Percentiles rank a stretch among this genome's conserved stretches.
Conservation (phyloP, 1,140 invertebrate species). For the Heterodera schachtii region DNA sequence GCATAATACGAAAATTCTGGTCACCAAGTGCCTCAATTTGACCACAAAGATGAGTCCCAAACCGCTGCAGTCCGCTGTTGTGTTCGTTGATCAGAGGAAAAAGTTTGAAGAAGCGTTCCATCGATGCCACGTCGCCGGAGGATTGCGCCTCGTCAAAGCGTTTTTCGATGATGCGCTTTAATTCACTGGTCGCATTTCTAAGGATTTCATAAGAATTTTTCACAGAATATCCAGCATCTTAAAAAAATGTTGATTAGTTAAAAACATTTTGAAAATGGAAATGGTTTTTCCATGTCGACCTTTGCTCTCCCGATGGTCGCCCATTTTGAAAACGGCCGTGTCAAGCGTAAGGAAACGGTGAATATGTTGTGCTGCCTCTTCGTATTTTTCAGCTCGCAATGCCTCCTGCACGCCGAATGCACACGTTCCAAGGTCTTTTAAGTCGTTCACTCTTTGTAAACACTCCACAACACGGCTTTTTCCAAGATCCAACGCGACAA, state of each 20-base stretch:
- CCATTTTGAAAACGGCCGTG: slow-evolving; percentile 77
- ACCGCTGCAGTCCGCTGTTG: slow-evolving; percentile 84
- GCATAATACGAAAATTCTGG: slow-evolving; percentile 71
- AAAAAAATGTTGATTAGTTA: neutral
- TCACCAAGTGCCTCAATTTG: slow-evolving; percentile 64
- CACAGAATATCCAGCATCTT: slow-evolving; percentile 56
- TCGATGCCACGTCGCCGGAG: slow-evolving; percentile 81
- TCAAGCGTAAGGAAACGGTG: slow-evolving; percentile 93
- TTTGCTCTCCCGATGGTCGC: slow-evolving; percentile 74
- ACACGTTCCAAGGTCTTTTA: slow-evolving; percentile 91
- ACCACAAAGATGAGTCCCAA: slow-evolving; percentile 84
- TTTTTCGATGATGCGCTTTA: slow-evolving; percentile 76
- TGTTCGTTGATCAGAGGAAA: slow-evolving; percentile 92
- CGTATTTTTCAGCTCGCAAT: slow-evolving; percentile 79
- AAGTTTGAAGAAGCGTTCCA: slow-evolving; percentile 95
- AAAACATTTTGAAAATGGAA: slow-evolving; percentile 28
- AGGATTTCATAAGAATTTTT: slow-evolving; percentile 72
- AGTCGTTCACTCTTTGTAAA: slow-evolving; percentile 89
- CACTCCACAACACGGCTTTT: slow-evolving; percentile 91
- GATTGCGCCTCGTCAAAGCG: slow-evolving; percentile 90
- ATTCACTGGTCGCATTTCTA: slow-evolving; percentile 79
- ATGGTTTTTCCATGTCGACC: slow-evolving; percentile 18
- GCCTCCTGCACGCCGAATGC: slow-evolving; percentile 91
- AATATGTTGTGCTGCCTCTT: slow-evolving; percentile 88
- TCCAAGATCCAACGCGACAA: slow-evolving; percentile 86